Conservation (phyloP, 2,797 vertebrate species). For the Pyrocephalus nanus region DNA sequence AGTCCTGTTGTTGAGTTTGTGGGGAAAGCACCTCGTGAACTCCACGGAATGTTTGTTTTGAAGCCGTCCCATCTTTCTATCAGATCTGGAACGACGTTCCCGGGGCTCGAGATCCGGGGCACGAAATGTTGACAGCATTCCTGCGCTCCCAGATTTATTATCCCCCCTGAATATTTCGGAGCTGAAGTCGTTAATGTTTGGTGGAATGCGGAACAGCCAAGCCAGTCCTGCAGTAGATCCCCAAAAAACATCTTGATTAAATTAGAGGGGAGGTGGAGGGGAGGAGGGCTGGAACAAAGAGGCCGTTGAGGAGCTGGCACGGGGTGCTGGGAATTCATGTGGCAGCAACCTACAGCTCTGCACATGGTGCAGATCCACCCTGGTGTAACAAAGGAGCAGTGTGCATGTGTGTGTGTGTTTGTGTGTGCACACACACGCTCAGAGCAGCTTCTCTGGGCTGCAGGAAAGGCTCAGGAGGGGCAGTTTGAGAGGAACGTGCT, state of each 20-base stretch:
- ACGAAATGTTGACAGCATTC: constrained; percentile 9
- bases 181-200: constrained; percentile 47
- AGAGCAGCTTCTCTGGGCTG: background rate
- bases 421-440: background rate
- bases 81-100: background rate
- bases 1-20: background rate
- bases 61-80: background rate
- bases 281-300: constrained; percentile 71
- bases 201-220: constrained; percentile 70
- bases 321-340: constrained; percentile 52
- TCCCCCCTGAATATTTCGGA: constrained; percentile 53
- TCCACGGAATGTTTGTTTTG: background rate
- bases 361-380: constrained; percentile 36
- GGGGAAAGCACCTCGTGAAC: background rate
- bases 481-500: background rate
- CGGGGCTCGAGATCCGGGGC: background rate
- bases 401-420: background rate
- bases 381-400: constrained; percentile 14
- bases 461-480: background rate
- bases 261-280: constrained; percentile 67
- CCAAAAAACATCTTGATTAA: constrained; percentile 76
- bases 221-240: constrained; percentile 30
- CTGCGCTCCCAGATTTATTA: constrained; percentile 24
- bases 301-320: constrained; percentile 67
- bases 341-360: constrained; percentile 59